Conservation (phyloP, 2,113 vertebrate species). For the Limanda limanda region DNA sequence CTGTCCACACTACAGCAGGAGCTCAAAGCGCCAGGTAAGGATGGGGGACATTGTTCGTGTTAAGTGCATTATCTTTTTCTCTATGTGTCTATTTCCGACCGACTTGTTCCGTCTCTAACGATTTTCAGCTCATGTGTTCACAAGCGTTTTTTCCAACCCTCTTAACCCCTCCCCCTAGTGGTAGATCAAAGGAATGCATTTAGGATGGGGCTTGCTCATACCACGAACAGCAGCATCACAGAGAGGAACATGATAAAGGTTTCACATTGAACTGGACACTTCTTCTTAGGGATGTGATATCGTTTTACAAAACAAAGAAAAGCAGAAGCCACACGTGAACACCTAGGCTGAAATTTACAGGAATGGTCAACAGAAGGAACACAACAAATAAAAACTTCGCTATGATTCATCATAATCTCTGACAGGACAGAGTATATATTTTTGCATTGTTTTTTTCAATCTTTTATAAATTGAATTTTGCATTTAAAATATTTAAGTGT, state of each 20-base stretch:
- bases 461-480: too few relatives aligned
- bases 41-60: background rate
- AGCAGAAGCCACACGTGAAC: slow-evolving; percentile 31
- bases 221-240: background rate
- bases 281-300: background rate
- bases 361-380: slow-evolving; percentile 22
- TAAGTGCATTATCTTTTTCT: background rate
- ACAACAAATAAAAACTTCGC: slow-evolving; percentile 1
- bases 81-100: background rate
- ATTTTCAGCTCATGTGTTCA: background rate
- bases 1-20: slow-evolving; percentile 91
- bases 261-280: too few relatives aligned
- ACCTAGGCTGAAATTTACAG: background rate
- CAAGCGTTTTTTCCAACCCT: background rate
- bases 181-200: slow-evolving; percentile 26
- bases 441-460: background rate
- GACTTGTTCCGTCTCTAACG: background rate
- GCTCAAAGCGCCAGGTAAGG: slow-evolving; percentile 90
- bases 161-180: slow-evolving; percentile 56
- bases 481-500: too few relatives aligned
- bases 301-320: slow-evolving; percentile 32
- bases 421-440: background rate
- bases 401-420: background rate
- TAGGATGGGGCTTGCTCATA: background rate
- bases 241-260: slow-evolving; percentile 9